phyloP scores from a whole-genome alignment of 2,797 vertebrate species.

The Scolopax bukidnonensis region DNA sequence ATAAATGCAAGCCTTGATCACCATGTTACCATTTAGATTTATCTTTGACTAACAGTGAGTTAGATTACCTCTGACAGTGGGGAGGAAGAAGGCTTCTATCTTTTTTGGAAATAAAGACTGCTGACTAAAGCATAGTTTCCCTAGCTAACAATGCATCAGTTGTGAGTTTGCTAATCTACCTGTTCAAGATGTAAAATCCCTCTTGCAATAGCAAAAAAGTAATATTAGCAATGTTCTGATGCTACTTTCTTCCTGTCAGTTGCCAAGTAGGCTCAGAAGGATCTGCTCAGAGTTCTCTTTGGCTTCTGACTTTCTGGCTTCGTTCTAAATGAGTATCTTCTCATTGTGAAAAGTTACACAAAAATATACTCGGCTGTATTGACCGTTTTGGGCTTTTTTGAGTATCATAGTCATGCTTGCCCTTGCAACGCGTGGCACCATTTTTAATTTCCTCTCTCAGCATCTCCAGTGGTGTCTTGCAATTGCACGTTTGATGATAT shows the following conservation, averaged over 20 bases:
- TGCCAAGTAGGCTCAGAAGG: background rate
- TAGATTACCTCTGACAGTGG: background rate
- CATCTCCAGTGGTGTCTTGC: background rate
- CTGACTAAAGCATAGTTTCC: background rate
- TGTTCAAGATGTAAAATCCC: background rate
- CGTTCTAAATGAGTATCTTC: background rate
- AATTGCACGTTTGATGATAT: background rate
- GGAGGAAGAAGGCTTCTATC: background rate
- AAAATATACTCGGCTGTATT: background rate
- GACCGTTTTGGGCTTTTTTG: background rate
- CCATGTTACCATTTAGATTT: background rate
- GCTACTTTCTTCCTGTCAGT: background rate
- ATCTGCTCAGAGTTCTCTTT: background rate
- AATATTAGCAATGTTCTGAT: background rate
- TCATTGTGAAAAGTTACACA: background rate
- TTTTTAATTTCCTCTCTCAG: background rate
- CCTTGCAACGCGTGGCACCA: background rate
- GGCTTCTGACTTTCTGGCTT: background rate
- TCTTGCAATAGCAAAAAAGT: background rate
- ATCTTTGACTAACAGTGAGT: background rate
- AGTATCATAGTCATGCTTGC: background rate
- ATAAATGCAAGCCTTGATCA: background rate
- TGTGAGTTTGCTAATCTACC: background rate
- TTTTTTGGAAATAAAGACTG: background rate
- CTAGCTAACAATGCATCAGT: background rate